phyloP scores from a whole-genome alignment of 2,888 invertebrate genomes.

The Drosophila paramelanica region DNA sequence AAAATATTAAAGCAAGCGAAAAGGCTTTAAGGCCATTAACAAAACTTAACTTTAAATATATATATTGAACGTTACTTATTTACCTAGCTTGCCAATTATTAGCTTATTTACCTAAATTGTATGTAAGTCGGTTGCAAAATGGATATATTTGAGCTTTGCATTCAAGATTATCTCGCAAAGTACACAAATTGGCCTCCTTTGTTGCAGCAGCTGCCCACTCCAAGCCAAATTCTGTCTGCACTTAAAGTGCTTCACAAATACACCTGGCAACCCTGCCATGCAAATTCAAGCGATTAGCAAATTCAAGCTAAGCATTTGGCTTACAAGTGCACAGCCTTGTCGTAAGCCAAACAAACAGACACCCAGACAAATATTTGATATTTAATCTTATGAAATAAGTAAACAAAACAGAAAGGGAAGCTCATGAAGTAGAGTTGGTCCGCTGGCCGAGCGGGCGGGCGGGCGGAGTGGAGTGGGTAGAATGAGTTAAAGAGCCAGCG shows the following conservation, averaged over 20 bases:
- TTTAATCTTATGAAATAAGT: constrained; percentile 73
- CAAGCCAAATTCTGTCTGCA: background rate
- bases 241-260: constrained; percentile 45
- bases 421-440: constrained; percentile 1
- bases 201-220: constrained; percentile 6
- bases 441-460: too few species aligned
- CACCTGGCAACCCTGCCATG: constrained; percentile 48
- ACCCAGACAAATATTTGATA: constrained; percentile 72
- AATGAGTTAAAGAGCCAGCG: constrained; percentile 56
- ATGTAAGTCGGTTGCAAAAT: background rate
- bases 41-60: too few species aligned
- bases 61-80: too few species aligned
- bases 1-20: too few species aligned
- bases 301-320: constrained; percentile 39
- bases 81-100: too few species aligned
- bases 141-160: constrained; percentile 6
- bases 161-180: constrained; percentile 3
- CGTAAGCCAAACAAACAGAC: constrained; percentile 48
- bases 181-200: background rate
- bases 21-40: too few species aligned
- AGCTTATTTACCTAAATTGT: background rate
- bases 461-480: constrained; percentile 5
- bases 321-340: constrained; percentile 67
- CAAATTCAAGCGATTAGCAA: constrained; percentile 33
- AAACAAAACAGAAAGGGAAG: constrained; percentile 48